A percentile compares a stretch with the other conserved stretches of the same genome.
phyloP scores from a whole-genome alignment of 2,797 vertebrate genomes.

The Gambelia wislizenii region DNA sequence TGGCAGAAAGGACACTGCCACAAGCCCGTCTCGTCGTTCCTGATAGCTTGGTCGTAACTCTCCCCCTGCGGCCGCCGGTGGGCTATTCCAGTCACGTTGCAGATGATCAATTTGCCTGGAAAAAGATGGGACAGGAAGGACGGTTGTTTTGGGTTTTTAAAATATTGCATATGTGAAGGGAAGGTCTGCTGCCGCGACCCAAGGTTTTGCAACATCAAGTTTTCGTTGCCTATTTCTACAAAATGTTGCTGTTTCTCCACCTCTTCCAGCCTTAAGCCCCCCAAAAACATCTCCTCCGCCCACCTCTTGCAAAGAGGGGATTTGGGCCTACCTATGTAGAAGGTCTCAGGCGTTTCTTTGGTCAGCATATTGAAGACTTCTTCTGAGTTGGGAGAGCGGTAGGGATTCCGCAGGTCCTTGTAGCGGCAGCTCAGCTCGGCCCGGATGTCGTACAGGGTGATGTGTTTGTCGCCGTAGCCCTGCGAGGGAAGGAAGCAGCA shows the following conservation, averaged over 20 bases:
- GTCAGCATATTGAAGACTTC: slow-evolving; percentile 98
- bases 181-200: not conserved
- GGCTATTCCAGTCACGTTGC: slow-evolving; percentile 94
- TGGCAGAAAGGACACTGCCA: slow-evolving; percentile 99
- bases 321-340: slow-evolving; percentile 91
- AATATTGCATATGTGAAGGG: no score
- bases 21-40: slow-evolving; percentile 93
- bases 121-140: not conserved
- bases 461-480: slow-evolving; percentile 99
- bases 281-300: not conserved
- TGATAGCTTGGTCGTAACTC: slow-evolving; percentile 97
- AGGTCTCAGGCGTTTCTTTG: slow-evolving; percentile 98
- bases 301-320: not conserved
- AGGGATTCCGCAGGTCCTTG: slow-evolving; percentile 94
- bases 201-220: no score
- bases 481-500: slow-evolving; percentile 59
- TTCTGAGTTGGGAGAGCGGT: slow-evolving; percentile 94
- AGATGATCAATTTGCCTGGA: slow-evolving; percentile 95
- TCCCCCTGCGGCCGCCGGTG: slow-evolving; percentile 97
- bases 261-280: no score
- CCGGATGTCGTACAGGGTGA: slow-evolving; percentile 97
- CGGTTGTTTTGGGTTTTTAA: not conserved
- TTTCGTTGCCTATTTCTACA: no score
- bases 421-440: slow-evolving; percentile 98
- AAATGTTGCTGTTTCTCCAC: not conserved